Conservation (phyloP, 2,797 vertebrate species). For the Coregonus sp. region DNA sequence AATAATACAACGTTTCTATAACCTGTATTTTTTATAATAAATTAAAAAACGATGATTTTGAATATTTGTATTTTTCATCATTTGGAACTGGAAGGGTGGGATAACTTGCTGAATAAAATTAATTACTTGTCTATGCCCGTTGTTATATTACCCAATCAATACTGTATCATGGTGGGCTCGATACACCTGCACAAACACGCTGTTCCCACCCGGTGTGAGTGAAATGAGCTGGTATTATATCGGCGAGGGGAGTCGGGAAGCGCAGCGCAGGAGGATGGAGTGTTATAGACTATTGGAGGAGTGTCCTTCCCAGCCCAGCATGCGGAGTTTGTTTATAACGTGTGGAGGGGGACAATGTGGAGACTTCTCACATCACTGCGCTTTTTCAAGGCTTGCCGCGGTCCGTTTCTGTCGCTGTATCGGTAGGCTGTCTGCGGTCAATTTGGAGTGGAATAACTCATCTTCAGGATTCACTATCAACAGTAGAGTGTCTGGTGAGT, state of each 20-base stretch:
- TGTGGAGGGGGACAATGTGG: conserved; percentile 16
- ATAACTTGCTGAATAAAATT: background rate
- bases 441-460: conserved; percentile 15
- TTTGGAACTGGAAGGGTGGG: background rate
- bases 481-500: no score
- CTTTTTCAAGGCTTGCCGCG: background rate
- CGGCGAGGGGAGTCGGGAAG: background rate
- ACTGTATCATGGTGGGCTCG: background rate
- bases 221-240: background rate
- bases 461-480: no score
- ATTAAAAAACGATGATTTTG: background rate
- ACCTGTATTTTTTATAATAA: background rate
- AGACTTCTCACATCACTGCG: conserved; percentile 1
- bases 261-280: background rate
- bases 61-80: background rate
- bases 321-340: conserved; percentile 49
- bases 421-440: background rate
- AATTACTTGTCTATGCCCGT: background rate
- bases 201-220: background rate
- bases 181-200: background rate
- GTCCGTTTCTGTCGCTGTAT: background rate
- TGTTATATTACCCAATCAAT: background rate
- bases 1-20: background rate
- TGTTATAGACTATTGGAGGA: background rate
- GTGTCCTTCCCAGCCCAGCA: conserved; percentile 39